A percentile compares a stretch with the other conserved stretches of the same genome.
Conservation (phyloP, 2,888 invertebrate species). For the Pseudolycoriella hygida region DNA sequence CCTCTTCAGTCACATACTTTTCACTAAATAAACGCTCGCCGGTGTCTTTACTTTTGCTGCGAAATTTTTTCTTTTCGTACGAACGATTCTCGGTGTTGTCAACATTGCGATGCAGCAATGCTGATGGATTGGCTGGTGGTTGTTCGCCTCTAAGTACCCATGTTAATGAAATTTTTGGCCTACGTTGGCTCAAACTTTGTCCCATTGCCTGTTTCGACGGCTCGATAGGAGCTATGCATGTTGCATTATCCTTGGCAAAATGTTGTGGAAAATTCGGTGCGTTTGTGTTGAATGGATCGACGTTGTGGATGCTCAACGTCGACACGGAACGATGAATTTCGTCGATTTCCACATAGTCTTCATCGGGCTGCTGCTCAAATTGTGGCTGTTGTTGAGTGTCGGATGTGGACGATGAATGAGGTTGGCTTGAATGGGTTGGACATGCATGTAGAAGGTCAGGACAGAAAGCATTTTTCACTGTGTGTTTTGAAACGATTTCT, state of each 20-base stretch:
- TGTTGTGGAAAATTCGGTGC: neutral
- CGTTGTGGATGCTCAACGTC: neutral
- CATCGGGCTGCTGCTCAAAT: conserved; percentile 12
- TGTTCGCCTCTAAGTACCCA: conserved; percentile 51
- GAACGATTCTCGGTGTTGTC: neutral
- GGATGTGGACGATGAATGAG: conserved; percentile 14
- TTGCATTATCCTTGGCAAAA: conserved; percentile 8
- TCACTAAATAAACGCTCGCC: conserved; percentile 18
- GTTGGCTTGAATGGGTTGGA: conserved; percentile 20
- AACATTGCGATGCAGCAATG: conserved; percentile 2
- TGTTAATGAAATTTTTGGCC: conserved; percentile 52
- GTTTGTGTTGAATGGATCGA: neutral
- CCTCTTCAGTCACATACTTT: conserved; percentile 27
- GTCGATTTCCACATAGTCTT: conserved; percentile 25
- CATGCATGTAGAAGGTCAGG: conserved; percentile 26
- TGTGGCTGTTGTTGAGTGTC: conserved; percentile 5
- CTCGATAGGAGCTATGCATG: conserved; percentile 16
- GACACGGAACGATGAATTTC: conserved; percentile 12
- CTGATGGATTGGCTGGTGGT: conserved; percentile 20
- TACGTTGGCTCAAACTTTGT: conserved; percentile 34
- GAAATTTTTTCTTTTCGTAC: conserved; percentile 9
- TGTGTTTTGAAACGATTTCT: no score
- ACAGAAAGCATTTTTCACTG: conserved; percentile 21
- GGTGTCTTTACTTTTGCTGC: conserved; percentile 7
- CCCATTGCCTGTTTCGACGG: conserved; percentile 27